phyloP scores from a whole-genome alignment of 2,797 vertebrate species.

The Neosalanx taihuensis region DNA sequence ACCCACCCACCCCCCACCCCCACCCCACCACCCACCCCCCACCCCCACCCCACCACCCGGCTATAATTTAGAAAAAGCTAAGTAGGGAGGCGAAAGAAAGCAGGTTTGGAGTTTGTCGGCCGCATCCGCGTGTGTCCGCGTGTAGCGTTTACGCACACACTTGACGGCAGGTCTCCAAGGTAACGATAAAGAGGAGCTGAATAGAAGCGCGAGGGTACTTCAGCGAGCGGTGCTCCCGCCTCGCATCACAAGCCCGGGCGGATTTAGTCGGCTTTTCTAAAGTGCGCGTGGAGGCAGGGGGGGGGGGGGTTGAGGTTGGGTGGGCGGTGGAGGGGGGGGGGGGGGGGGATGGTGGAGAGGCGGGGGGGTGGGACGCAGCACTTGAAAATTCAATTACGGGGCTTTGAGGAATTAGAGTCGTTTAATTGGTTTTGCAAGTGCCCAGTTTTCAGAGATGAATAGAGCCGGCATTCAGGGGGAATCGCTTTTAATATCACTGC shows the following conservation, averaged over 20 bases:
- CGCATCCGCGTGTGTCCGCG: conserved; percentile 31
- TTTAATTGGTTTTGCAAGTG: conserved; percentile 82
- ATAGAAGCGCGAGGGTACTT: conserved; percentile 28
- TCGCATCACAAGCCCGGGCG: conserved; percentile 30
- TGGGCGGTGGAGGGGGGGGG: neutral
- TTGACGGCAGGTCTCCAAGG: conserved; percentile 69
- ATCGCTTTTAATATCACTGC: conserved; percentile 72
- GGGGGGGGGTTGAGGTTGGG: neutral
- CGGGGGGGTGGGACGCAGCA: conserved; percentile 38
- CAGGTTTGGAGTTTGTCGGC: conserved; percentile 1
- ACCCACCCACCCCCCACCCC: too few species aligned
- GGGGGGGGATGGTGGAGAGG: neutral
- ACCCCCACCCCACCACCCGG: too few species aligned
- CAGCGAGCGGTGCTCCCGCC: conserved; percentile 23
- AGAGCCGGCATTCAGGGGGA: conserved; percentile 59
- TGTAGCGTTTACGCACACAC: conserved; percentile 55
- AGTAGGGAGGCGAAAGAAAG: too few species aligned
- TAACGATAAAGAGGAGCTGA: conserved; percentile 57
- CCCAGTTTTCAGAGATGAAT: conserved; percentile 70
- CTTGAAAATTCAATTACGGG: conserved; percentile 74
- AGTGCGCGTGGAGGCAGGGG: conserved; percentile 25
- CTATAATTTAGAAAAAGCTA: too few species aligned
- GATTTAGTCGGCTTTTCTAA: conserved; percentile 44
- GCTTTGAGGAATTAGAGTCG: conserved; percentile 73
- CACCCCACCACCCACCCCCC: too few species aligned